phyloP scores from a whole-genome alignment of 2,888 invertebrate genomes.

The Nymphalis polychloros region DNA sequence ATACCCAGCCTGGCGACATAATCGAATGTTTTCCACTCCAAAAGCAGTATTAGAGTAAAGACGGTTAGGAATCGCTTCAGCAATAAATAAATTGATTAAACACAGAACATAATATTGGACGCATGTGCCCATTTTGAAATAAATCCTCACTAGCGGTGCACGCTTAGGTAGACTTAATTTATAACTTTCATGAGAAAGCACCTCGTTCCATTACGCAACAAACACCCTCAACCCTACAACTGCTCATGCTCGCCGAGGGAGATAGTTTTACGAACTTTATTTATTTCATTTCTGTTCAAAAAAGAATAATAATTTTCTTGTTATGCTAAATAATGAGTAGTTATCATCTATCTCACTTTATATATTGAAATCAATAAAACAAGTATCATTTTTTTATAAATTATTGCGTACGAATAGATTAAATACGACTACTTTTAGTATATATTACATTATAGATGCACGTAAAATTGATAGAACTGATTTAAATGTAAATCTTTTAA shows the following conservation, averaged over 20 bases:
- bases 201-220: slow-evolving; percentile 53
- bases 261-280: neutral
- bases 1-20: slow-evolving; percentile 71
- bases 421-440: too few species aligned
- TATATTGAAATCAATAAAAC: too few species aligned
- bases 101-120: slow-evolving; percentile 39
- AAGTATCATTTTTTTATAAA: too few species aligned
- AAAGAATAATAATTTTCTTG: too few species aligned
- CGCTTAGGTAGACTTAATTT: slow-evolving; percentile 54
- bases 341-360: too few species aligned
- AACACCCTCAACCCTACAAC: slow-evolving; percentile 49
- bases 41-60: slow-evolving; percentile 20
- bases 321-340: neutral
- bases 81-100: slow-evolving; percentile 42
- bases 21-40: slow-evolving; percentile 44
- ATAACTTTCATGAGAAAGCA: slow-evolving; percentile 60
- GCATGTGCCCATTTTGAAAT: slow-evolving; percentile 48
- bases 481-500: too few species aligned
- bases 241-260: neutral
- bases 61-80: slow-evolving; percentile 20
- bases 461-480: too few species aligned
- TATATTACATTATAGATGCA: too few species aligned
- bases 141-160: slow-evolving; percentile 51
- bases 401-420: too few species aligned
- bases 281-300: neutral